A percentile compares a stretch with the other conserved stretches of the same genome.
Evolutionary conservation across 2,113 vertebrate genomes (phyloP).

Genomic region (Seriola dumerili): DNA sequence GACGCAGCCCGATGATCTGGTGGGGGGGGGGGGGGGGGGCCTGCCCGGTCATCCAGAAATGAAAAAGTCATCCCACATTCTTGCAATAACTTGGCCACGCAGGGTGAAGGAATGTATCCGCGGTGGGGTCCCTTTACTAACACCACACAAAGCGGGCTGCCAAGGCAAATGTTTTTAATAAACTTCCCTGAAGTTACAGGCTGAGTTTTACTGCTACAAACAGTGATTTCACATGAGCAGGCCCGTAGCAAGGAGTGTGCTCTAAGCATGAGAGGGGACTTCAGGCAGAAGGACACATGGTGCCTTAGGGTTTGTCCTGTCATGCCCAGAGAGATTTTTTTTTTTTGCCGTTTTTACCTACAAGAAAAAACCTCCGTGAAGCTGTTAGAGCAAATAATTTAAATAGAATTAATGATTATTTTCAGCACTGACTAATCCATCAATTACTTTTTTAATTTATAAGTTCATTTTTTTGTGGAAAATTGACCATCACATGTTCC

Average conservation of each 20-base stretch:
- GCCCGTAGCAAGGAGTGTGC: no score
- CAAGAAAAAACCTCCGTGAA: neutral
- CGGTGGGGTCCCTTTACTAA: conserved; percentile 17
- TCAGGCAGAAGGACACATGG: no score
- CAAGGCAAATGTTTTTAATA: conserved; percentile 17
- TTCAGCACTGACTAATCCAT: no score
- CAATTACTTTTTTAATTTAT: no score
- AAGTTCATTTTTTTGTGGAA: no score
- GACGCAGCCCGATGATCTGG: neutral
- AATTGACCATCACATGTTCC: no score
- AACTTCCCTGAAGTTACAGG: neutral
- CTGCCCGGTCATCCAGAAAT: conserved; percentile 42
- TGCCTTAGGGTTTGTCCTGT: neutral
- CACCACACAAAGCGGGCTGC: conserved; percentile 9
- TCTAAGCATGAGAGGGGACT: no score
- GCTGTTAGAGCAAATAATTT: no score
- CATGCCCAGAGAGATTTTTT: neutral
- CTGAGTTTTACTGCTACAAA: neutral
- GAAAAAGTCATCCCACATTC: conserved; percentile 64
- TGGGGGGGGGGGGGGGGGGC: neutral
- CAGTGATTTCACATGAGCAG: neutral
- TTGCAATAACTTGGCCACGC: conserved; percentile 53
- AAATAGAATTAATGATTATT: no score
- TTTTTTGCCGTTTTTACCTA: neutral
- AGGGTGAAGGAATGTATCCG: conserved; percentile 52